These are phyloP conservation scores for Dioctria linearis DNA, from an alignment of 2,888 invertebrate species.

Conservation along the genomic window DNA sequence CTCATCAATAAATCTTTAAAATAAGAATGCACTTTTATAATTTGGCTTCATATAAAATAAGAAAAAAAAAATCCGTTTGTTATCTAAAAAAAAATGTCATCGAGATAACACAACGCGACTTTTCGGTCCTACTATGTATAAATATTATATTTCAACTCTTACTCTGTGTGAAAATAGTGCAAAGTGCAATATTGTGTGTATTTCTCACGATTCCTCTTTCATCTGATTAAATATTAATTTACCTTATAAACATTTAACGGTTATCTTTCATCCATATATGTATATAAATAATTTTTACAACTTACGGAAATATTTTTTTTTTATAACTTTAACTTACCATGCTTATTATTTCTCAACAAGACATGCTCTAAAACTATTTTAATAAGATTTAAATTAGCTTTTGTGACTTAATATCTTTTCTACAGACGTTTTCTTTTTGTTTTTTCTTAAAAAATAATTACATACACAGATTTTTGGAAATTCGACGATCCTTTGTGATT, in stretches of 20 bases:
- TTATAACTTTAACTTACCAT: slow-evolving; percentile 26
- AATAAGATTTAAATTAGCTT: slow-evolving; percentile 34
- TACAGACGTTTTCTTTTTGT: slow-evolving; percentile 3
- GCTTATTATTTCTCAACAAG: slow-evolving; percentile 13
- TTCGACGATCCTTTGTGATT: neutral
- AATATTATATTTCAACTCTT: slow-evolving; percentile 23
- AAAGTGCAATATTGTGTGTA: slow-evolving; percentile 40
- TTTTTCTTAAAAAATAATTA: slow-evolving; percentile 38
- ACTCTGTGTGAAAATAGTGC: slow-evolving; percentile 52
- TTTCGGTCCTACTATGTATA: neutral
- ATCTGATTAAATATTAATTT: slow-evolving; percentile 24
- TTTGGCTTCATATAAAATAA: slow-evolving; percentile 12
- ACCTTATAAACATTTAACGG: slow-evolving; percentile 46
- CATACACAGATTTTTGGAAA: slow-evolving; percentile 40
- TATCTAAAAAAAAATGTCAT: slow-evolving; percentile 5
- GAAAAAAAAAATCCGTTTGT: slow-evolving; percentile 4
- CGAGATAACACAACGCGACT: slow-evolving; percentile 4
- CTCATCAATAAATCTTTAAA: slow-evolving; percentile 1
- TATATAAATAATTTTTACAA: slow-evolving; percentile 55
- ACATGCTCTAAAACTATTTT: slow-evolving; percentile 39
- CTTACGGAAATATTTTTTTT: slow-evolving; percentile 47
- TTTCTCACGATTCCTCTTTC: slow-evolving; percentile 26
- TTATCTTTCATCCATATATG: slow-evolving; percentile 39
- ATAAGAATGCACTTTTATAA: slow-evolving; percentile 7
- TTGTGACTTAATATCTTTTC: slow-evolving; percentile 43